Evolutionary conservation across 1,140 invertebrate species (phyloP).

Genomic region (Platorchestia sp.): DNA sequence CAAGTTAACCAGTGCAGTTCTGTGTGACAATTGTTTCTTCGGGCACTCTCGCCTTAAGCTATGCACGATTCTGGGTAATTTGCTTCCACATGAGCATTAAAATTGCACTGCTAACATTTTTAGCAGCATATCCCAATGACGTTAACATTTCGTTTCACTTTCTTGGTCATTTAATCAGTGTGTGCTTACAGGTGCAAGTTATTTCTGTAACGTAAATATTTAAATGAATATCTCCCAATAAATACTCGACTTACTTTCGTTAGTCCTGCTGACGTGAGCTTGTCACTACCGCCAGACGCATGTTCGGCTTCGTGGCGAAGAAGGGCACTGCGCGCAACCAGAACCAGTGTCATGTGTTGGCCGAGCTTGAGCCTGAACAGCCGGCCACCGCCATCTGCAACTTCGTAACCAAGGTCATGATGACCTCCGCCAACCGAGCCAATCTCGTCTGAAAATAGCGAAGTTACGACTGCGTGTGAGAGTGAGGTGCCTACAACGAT

Average conservation of each 20-base stretch:
- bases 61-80: no score
- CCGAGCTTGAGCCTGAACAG: slow-evolving; percentile 94
- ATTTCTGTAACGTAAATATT: no score
- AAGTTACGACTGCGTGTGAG: neutral
- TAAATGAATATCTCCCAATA: no score
- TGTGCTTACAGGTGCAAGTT: no score
- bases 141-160: no score
- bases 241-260: slow-evolving; percentile 48
- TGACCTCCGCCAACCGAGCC: slow-evolving; percentile 68
- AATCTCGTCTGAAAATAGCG: slow-evolving; percentile 62
- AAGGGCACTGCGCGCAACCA: slow-evolving; percentile 84
- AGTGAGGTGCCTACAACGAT: neutral
- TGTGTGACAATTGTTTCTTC: no score
- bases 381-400: slow-evolving; percentile 95
- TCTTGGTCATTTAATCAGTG: no score
- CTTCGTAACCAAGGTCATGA: slow-evolving; percentile 93
- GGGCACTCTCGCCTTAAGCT: no score
- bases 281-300: slow-evolving; percentile 77
- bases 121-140: no score
- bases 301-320: slow-evolving; percentile 95
- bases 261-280: neutral
- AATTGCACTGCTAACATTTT: no score
- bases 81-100: no score
- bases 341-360: slow-evolving; percentile 97
- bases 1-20: no score